Percentiles rank a stretch among this genome's conserved stretches.
These are phyloP conservation scores for Spicauda simplicius DNA, from an alignment of 2,888 invertebrate species.

Conservation along the genomic window DNA sequence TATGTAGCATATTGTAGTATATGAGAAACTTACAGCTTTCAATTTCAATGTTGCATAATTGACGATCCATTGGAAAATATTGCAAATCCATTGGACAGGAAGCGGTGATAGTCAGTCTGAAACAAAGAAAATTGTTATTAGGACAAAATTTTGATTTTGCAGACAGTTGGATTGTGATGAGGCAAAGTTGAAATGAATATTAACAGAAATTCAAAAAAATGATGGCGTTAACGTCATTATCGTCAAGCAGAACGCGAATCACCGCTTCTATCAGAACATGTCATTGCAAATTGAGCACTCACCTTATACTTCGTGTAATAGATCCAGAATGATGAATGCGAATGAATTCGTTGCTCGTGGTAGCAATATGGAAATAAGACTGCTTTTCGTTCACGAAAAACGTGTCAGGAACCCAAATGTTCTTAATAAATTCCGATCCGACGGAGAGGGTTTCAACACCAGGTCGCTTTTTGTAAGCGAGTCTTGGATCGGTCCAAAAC, in stretches of 20 bases:
- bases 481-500: slow-evolving; percentile 98
- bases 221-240: slow-evolving; percentile 27
- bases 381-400: slow-evolving; percentile 99
- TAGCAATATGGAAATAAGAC: slow-evolving; percentile 99
- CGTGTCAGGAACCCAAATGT: slow-evolving; percentile 99
- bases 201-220: not conserved
- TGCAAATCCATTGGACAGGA: slow-evolving; percentile 98
- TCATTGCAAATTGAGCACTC: slow-evolving; percentile 57
- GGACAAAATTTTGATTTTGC: not conserved
- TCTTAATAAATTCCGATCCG: slow-evolving; percentile 97
- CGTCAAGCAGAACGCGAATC: slow-evolving; percentile 14
- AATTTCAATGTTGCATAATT: slow-evolving; percentile 97
- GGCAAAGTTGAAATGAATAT: slow-evolving; percentile 8
- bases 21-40: slow-evolving; percentile 96
- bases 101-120: slow-evolving; percentile 96
- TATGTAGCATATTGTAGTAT: not conserved
- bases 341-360: slow-evolving; percentile 99
- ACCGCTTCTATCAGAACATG: not conserved
- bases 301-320: slow-evolving; percentile 97
- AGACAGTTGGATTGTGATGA: not conserved
- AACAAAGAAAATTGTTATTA: slow-evolving; percentile 53
- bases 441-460: slow-evolving; percentile 96
- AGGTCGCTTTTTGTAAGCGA: slow-evolving; percentile 94
- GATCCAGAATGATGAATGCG: slow-evolving; percentile 97
- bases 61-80: slow-evolving; percentile 98